Percentiles rank a stretch among this genome's conserved stretches.
These are phyloP conservation scores for Eupithecia subumbrata DNA, from an alignment of 2,888 invertebrate genomes.

Conservation along the genomic window DNA sequence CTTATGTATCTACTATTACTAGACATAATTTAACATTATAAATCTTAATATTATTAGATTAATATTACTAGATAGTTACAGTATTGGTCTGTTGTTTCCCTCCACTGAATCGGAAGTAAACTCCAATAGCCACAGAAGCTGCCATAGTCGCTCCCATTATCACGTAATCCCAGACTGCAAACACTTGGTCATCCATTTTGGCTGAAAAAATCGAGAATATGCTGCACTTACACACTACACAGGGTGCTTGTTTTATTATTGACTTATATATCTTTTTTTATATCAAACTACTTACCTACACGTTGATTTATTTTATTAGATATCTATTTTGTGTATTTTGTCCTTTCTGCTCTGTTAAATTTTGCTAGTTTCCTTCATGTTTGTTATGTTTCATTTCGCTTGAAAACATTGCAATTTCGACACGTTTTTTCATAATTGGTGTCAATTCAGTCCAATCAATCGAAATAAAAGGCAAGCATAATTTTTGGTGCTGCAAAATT, in stretches of 20 bases:
- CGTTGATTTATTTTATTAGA: background rate
- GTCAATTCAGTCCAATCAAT: background rate
- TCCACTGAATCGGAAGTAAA: slow-evolving; percentile 93
- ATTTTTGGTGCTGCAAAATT: background rate
- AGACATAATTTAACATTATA: no score
- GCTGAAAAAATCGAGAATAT: slow-evolving; percentile 2
- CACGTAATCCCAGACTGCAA: slow-evolving; percentile 89
- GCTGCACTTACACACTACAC: background rate
- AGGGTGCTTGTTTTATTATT: no score
- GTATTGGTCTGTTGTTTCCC: slow-evolving; percentile 93
- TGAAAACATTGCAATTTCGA: background rate
- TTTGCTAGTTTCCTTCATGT: background rate
- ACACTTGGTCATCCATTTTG: slow-evolving; percentile 64
- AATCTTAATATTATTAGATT: no score
- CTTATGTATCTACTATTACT: no score
- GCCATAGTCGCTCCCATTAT: slow-evolving; percentile 88
- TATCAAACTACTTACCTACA: background rate
- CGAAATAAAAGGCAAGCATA: background rate
- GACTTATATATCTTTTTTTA: no score
- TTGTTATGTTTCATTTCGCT: background rate
- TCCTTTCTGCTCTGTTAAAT: background rate
- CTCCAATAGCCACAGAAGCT: slow-evolving; percentile 90
- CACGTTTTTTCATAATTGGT: background rate
- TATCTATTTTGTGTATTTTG: background rate
- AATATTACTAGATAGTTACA: slow-evolving; percentile 66